These are phyloP conservation scores for Eristalis pertinax DNA, from an alignment of 2,888 invertebrate genomes.

Conservation along the genomic window DNA sequence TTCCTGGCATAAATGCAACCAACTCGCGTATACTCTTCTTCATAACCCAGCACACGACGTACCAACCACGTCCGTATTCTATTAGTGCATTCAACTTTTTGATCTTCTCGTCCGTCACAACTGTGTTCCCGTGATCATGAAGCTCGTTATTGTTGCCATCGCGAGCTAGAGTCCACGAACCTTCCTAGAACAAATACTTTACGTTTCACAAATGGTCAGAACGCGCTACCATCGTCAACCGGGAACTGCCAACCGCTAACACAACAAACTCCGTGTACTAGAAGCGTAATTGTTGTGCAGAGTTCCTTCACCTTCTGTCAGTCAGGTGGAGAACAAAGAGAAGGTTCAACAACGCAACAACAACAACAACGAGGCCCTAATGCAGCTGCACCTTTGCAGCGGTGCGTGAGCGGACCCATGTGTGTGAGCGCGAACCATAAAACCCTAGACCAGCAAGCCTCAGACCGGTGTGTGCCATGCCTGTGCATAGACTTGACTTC, in stretches of 20 bases:
- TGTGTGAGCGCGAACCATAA: constrained; percentile 30
- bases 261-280: constrained; percentile 45
- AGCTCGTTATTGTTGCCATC: constrained; percentile 37
- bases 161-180: constrained; percentile 49
- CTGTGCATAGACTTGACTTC: constrained; percentile 48
- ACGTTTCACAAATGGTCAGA: constrained; percentile 55
- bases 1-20: constrained; percentile 2
- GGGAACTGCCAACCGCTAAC: constrained; percentile 14
- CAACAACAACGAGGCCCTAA: constrained; percentile 35
- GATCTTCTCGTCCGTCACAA: not conserved
- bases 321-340: constrained; percentile 71
- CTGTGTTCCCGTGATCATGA: constrained; percentile 1
- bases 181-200: constrained; percentile 54
- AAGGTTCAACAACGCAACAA: constrained; percentile 28
- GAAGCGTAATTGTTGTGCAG: constrained; percentile 53
- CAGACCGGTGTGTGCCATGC: constrained; percentile 28
- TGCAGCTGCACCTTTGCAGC: constrained; percentile 67
- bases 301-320: constrained; percentile 71
- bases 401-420: constrained; percentile 44
- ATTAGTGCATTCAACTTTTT: constrained; percentile 62
- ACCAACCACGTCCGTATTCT: constrained; percentile 22
- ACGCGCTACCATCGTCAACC: constrained; percentile 34
- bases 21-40: not conserved
- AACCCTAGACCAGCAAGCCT: constrained; percentile 43
- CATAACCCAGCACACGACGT: not conserved